phyloP scores from a whole-genome alignment of 1,140 invertebrate species.

The Drosophila varians region DNA sequence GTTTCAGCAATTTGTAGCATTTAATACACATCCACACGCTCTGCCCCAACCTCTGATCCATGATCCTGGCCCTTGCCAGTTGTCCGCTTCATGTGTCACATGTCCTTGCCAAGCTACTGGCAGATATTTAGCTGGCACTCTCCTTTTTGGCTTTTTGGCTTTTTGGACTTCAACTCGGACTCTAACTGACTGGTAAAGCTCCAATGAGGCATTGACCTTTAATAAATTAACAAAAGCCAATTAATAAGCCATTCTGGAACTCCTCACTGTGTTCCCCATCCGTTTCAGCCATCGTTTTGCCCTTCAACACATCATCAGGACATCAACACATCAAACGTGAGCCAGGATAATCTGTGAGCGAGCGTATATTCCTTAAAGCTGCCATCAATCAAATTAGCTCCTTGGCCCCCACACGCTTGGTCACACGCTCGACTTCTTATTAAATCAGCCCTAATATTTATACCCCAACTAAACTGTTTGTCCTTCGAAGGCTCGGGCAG shows the following conservation, averaged over 20 bases:
- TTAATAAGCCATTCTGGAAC: not conserved
- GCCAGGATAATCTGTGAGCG: not conserved
- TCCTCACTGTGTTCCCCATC: not conserved
- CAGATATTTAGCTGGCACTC: too few relatives aligned
- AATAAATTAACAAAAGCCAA: too few relatives aligned
- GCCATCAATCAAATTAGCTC: slow-evolving; percentile 2
- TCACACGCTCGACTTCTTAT: not conserved
- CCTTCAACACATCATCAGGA: not conserved
- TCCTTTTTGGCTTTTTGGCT: not conserved
- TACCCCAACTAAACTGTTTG: not conserved
- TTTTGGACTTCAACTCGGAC: too few relatives aligned
- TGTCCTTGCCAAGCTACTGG: not conserved
- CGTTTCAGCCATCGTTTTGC: not conserved
- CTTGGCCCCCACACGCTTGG: too few relatives aligned
- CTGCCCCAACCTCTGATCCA: slow-evolving; percentile 5
- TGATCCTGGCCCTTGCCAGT: slow-evolving; percentile 43
- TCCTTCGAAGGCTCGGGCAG: not conserved
- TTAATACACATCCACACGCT: slow-evolving; percentile 48
- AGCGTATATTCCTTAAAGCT: not conserved
- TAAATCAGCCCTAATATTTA: not conserved
- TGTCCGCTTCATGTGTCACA: slow-evolving; percentile 15
- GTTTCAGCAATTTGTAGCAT: slow-evolving; percentile 66
- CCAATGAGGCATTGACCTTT: too few relatives aligned
- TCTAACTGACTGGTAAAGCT: too few relatives aligned
- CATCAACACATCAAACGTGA: not conserved